Percentiles rank a stretch among this genome's conserved stretches.
Evolutionary conservation across 2,797 vertebrate genomes (phyloP).

Genomic region (Tokudaia tokunoshimensis): DNA sequence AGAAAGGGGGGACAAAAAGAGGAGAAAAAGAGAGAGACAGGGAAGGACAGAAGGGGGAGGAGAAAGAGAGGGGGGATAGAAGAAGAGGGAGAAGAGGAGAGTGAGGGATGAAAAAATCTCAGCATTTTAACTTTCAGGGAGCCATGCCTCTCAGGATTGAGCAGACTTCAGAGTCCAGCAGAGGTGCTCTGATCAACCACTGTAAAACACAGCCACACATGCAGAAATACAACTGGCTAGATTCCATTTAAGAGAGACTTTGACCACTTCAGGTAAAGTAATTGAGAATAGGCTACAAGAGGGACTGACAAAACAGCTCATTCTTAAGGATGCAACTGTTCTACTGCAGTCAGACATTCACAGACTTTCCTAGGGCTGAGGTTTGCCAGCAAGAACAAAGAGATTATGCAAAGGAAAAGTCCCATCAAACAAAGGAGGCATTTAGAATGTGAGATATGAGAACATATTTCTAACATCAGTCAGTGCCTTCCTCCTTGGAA

Average conservation of each 20-base stretch:
- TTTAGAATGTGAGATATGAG: neutral
- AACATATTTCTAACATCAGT: neutral
- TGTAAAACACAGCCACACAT: neutral
- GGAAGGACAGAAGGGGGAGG: too few species aligned
- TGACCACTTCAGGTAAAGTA: slow-evolving; percentile 5
- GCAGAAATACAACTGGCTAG: neutral
- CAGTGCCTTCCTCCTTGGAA: neutral
- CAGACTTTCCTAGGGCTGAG: neutral
- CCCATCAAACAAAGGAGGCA: neutral
- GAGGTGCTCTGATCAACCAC: neutral
- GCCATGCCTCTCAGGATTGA: neutral
- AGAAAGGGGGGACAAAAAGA: neutral
- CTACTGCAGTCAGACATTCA: neutral
- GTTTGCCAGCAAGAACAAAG: neutral
- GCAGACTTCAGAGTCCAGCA: slow-evolving; percentile 13
- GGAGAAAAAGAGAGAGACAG: neutral
- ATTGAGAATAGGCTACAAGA: slow-evolving; percentile 12
- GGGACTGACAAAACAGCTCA: neutral
- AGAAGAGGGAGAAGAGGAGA: neutral
- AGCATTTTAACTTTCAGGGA: neutral
- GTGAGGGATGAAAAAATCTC: neutral
- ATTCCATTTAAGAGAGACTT: neutral
- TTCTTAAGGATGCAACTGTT: neutral
- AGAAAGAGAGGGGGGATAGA: neutral
- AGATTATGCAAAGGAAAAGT: neutral